Percentiles rank a stretch among this genome's conserved stretches.
Evolutionary conservation across 2,888 invertebrate species (phyloP).

Genomic region (Calliphora vomitoria): DNA sequence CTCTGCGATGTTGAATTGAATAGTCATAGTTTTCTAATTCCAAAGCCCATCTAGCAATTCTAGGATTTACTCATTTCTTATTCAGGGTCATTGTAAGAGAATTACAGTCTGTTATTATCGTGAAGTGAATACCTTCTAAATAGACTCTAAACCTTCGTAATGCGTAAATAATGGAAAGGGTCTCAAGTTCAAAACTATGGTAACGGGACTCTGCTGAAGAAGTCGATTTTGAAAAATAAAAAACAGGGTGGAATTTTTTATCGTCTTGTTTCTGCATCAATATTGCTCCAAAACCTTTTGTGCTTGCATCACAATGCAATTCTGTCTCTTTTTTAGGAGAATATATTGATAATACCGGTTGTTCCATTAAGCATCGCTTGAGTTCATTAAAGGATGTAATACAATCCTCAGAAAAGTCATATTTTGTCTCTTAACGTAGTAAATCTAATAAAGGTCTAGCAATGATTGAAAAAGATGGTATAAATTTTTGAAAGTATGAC

Average conservation of each 20-base stretch:
- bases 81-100: constrained; percentile 72
- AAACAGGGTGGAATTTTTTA: constrained; percentile 78
- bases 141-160: constrained; percentile 71
- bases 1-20: neutral
- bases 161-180: constrained; percentile 77
- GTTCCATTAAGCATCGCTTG: neutral
- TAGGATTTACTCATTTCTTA: constrained; percentile 45
- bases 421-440: constrained; percentile 22
- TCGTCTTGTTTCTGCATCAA: constrained; percentile 77
- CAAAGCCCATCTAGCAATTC: constrained; percentile 64
- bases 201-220: constrained; percentile 75
- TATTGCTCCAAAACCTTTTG: constrained; percentile 77
- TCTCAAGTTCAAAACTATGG: constrained; percentile 79
- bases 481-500: constrained; percentile 51
- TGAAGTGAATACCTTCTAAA: constrained; percentile 61
- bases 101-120: no score
- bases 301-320: constrained; percentile 79
- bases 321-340: constrained; percentile 72
- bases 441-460: constrained; percentile 40
- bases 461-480: constrained; percentile 41
- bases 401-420: constrained; percentile 76
- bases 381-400: constrained; percentile 5
- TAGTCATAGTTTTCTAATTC: constrained; percentile 49
- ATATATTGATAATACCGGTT: neutral
- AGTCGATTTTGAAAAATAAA: constrained; percentile 78